Conservation (phyloP, 2,888 invertebrate species). For the Agonopterix arenella region DNA sequence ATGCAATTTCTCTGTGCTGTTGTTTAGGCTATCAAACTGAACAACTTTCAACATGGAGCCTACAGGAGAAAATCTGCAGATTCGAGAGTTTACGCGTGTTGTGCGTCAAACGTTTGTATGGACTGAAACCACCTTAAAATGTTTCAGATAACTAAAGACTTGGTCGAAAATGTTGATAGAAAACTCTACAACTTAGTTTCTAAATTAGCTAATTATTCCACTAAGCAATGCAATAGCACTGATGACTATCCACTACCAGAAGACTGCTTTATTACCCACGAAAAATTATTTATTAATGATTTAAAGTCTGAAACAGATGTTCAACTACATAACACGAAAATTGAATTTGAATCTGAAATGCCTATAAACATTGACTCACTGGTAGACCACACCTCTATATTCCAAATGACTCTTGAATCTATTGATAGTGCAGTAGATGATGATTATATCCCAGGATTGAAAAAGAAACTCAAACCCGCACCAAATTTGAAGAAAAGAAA, state of each 20-base stretch:
- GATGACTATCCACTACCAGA: background rate
- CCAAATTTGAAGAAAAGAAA: conserved; percentile 1
- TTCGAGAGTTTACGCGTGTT: too few species aligned
- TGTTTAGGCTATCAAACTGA: too few species aligned
- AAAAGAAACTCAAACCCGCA: background rate
- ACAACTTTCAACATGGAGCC: background rate
- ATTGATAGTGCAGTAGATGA: background rate
- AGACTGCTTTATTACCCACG: background rate
- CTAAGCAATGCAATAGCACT: background rate
- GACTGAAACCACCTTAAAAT: background rate
- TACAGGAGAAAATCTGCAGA: background rate
- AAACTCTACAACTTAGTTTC: conserved; percentile 21
- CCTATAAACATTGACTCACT: background rate
- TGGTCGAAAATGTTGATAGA: conserved; percentile 19
- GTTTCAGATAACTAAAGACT: conserved; percentile 17
- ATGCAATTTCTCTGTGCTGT: too few species aligned
- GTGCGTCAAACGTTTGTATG: too few species aligned
- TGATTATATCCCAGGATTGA: background rate
- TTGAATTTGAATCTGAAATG: background rate
- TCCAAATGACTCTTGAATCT: background rate
- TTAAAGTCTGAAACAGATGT: background rate
- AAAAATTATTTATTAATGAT: background rate
- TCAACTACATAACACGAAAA: background rate
- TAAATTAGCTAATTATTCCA: background rate
- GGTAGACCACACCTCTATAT: background rate